Conservation (phyloP, 1,140 invertebrate genomes). For the Eurosta solidaginis region DNA sequence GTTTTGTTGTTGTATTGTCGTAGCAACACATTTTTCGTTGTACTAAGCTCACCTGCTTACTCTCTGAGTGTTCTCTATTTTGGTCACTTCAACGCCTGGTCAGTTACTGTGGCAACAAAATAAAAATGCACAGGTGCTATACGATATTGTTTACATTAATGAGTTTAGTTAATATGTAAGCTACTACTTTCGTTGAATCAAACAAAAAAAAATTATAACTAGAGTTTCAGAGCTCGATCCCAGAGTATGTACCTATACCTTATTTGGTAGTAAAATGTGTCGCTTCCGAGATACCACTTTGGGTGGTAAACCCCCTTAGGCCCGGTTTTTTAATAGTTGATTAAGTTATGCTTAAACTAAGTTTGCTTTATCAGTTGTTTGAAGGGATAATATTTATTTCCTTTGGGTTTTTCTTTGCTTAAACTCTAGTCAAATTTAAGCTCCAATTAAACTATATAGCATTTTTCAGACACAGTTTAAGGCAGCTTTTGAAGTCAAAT, state of each 20-base stretch:
- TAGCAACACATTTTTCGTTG: background rate
- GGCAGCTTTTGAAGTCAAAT: too few relatives aligned
- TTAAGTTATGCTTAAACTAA: background rate
- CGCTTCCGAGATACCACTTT: background rate
- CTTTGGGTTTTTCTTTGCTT: background rate
- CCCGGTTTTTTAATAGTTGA: background rate
- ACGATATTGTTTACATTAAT: background rate
- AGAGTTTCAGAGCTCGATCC: background rate
- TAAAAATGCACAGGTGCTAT: slow-evolving; percentile 32
- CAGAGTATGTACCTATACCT: background rate
- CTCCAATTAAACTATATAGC: too few relatives aligned
- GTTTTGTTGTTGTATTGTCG: slow-evolving; percentile 37
- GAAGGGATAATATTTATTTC: background rate
- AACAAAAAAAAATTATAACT: background rate
- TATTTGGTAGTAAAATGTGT: background rate
- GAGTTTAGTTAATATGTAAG: background rate
- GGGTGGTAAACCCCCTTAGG: background rate
- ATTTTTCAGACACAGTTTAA: too few relatives aligned
- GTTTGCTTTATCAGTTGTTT: background rate
- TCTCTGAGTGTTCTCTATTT: slow-evolving; percentile 49
- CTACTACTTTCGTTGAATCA: background rate
- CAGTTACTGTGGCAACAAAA: slow-evolving; percentile 57
- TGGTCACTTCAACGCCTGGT: slow-evolving; percentile 52
- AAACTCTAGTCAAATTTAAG: background rate
- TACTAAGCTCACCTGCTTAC: background rate